These are phyloP conservation scores for Oriolus oriolus DNA, from an alignment of 2,113 vertebrate species.

Conservation along the genomic window DNA sequence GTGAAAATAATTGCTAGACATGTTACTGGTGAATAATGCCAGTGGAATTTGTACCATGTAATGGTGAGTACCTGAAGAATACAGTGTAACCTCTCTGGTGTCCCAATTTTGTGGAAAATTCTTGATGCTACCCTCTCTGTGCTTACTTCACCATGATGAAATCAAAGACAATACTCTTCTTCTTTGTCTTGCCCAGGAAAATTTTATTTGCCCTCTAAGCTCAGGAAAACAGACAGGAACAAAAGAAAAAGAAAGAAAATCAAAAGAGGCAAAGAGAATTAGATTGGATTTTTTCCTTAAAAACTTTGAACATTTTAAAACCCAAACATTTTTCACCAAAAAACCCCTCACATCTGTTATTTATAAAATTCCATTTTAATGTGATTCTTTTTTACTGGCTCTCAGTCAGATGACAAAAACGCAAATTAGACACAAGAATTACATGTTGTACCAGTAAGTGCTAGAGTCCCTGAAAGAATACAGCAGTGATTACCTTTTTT, in stretches of 20 bases:
- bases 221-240: background rate
- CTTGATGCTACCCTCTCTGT: background rate
- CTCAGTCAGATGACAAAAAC: background rate
- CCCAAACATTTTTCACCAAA: background rate
- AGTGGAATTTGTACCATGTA: background rate
- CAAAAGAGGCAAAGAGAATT: background rate
- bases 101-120: background rate
- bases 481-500: background rate
- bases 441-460: constrained; percentile 47
- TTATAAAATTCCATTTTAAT: constrained; percentile 48
- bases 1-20: background rate
- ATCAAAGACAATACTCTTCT: background rate
- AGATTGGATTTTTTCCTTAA: background rate
- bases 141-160: background rate
- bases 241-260: background rate
- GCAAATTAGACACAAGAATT: background rate
- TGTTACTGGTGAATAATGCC: background rate
- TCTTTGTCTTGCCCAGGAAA: background rate
- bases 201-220: background rate
- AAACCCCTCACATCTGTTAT: constrained; percentile 9
- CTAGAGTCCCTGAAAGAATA: constrained; percentile 34
- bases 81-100: background rate
- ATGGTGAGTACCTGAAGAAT: background rate
- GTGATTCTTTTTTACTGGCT: background rate
- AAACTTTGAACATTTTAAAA: background rate